Evolutionary conservation across 1,140 invertebrate genomes (phyloP).

Genomic region (Phymorhynchus buccinoides): DNA sequence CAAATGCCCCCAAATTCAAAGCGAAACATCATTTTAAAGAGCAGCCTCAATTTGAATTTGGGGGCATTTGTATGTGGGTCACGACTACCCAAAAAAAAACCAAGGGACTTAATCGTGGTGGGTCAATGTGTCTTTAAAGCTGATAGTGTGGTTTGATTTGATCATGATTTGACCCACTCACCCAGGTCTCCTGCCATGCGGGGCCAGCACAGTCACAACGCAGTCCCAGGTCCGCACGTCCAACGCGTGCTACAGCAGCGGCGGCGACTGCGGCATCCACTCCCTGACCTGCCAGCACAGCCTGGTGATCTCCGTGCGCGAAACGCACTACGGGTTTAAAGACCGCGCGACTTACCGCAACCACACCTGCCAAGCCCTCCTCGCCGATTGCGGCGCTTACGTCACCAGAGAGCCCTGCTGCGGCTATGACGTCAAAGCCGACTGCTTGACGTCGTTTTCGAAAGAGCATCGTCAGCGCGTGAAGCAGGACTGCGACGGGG

Average conservation of each 20-base stretch:
- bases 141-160: no score
- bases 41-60: no score
- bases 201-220: not conserved
- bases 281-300: conserved; percentile 24
- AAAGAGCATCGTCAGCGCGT: not conserved
- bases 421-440: not conserved
- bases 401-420: conserved; percentile 11
- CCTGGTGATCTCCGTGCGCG: not conserved
- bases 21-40: no score
- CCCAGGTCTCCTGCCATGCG: not conserved
- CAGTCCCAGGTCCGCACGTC: not conserved
- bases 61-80: no score
- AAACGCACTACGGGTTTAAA: conserved; percentile 29
- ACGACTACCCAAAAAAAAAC: no score
- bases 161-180: not conserved
- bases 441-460: conserved; percentile 23
- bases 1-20: no score
- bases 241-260: conserved; percentile 35
- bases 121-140: no score
- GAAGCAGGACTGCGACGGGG: conserved; percentile 12
- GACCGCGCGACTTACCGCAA: not conserved
- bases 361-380: not conserved
- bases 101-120: no score
- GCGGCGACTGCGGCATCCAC: conserved; percentile 31
- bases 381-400: conserved; percentile 1